These are phyloP conservation scores for Panagrolaimus sp. DNA, from an alignment of 1,140 invertebrate species.

Conservation along the genomic window DNA sequence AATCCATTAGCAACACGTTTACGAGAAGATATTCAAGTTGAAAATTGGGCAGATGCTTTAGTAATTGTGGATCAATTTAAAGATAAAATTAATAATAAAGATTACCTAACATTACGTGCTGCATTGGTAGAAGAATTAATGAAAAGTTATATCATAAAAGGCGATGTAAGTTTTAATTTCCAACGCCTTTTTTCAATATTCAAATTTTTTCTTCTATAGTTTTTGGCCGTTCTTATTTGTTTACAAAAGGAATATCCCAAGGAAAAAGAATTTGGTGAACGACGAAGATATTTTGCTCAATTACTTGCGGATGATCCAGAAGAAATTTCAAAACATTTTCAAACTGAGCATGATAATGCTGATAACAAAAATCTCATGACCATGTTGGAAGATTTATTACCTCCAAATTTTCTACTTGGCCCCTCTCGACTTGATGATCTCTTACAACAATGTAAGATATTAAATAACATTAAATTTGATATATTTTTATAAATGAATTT, in stretches of 20 bases:
- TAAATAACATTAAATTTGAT: slow-evolving; percentile 23
- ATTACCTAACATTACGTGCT: slow-evolving; percentile 37
- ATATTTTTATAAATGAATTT: slow-evolving; percentile 24
- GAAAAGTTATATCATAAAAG: slow-evolving; percentile 28
- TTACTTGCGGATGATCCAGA: neutral
- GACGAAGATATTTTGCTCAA: slow-evolving; percentile 29
- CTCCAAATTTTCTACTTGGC: neutral
- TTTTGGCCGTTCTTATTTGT: slow-evolving; percentile 33
- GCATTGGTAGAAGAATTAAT: slow-evolving; percentile 42
- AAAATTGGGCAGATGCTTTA: slow-evolving; percentile 31
- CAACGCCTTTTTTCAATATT: neutral
- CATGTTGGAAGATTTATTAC: slow-evolving; percentile 6
- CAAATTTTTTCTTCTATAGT: slow-evolving; percentile 17
- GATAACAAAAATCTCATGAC: neutral
- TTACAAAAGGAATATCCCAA: slow-evolving; percentile 45
- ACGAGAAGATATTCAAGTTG: slow-evolving; percentile 22
- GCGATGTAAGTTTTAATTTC: slow-evolving; percentile 33
- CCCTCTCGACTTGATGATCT: neutral
- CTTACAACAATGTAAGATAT: slow-evolving; percentile 4
- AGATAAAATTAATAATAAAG: slow-evolving; percentile 21
- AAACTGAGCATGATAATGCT: slow-evolving; percentile 4
- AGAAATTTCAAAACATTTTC: slow-evolving; percentile 10
- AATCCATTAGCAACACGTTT: slow-evolving; percentile 32
- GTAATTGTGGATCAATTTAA: slow-evolving; percentile 41
- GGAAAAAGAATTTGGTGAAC: slow-evolving; percentile 31